Evolutionary conservation across 2,113 vertebrate species (phyloP), one percentile per base, ranked within the genome.

Genomic region (Miniopterus natalensis): DNA sequence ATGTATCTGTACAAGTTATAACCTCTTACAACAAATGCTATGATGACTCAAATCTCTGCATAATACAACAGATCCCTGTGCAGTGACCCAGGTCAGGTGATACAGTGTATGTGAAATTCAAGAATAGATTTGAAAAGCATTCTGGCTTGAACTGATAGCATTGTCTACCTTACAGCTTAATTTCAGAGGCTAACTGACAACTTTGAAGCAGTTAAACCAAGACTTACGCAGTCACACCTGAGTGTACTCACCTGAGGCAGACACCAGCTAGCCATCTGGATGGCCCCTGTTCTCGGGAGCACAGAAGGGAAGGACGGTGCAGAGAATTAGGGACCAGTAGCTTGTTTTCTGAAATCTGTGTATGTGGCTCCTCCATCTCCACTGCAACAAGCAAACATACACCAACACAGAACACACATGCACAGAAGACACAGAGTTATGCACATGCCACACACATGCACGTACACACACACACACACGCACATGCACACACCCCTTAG

Each of bases 11-110:
- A 70, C 73, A 83, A 73, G 18, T 45, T 88, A 65, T 51, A 73
- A 7, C 40, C 23, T 84, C 59, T 92, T 91, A 49, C 36, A 90
- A 68, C 40, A 92, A 86, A 86, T 88, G 40, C 61, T 77, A 8
- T 63, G 85, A 45, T 8, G 75, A 49, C 68, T 75, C 53, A 88
- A 12, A 68, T 90, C n/a, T 84, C 15, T 55, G 45, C 84, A 68
- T 91, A 83, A 79, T 66, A 42, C 75, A 95, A 93, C 31, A 49
- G 27, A 65, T 42, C 25, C 42, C 74, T 29, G 18, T 40, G 10
- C 29, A 27, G 11, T 59, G 87, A 81, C 55, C 61, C 13, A 36
- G n/a, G 92, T 93, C 63, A 55, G 55, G 14, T 84, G n/a, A 49
- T 71, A 23, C n/a, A 57, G 8, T 90, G 25, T 49, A 42, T 53